A percentile compares a stretch with the other conserved stretches of the same genome.
Evolutionary conservation across 2,113 vertebrate genomes (phyloP).

Genomic region (Galemys pyrenaicus): DNA sequence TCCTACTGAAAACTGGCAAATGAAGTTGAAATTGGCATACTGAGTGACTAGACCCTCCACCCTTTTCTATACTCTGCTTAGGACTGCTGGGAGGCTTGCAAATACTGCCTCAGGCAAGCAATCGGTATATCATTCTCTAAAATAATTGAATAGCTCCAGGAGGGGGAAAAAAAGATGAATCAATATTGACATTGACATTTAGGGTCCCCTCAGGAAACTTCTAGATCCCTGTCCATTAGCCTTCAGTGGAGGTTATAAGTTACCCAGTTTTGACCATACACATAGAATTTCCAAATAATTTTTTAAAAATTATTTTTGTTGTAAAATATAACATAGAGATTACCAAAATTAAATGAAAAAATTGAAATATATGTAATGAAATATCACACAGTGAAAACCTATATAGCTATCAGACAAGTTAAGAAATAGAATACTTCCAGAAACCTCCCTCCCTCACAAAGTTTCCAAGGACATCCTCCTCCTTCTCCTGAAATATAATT

Average conservation of each 20-base stretch:
- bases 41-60: not conserved
- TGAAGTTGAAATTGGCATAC: not conserved
- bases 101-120: not conserved
- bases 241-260: not conserved
- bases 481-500: not conserved
- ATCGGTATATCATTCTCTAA: not conserved
- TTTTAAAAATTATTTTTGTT: not conserved
- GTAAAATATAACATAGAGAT: not conserved
- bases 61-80: not conserved
- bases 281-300: not conserved
- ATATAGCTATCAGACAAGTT: not conserved
- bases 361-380: not conserved
- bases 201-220: not conserved
- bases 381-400: not conserved
- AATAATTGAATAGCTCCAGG: not conserved
- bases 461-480: not conserved
- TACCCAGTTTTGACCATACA: not conserved
- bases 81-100: not conserved
- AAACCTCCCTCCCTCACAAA: too few relatives aligned
- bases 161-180: not conserved
- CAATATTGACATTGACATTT: conserved; percentile 6
- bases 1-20: not conserved
- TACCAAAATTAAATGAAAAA: not conserved
- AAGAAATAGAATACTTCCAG: not conserved
- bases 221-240: not conserved